A percentile compares a stretch with the other conserved stretches of the same genome.
Evolutionary conservation across 2,113 vertebrate genomes (phyloP).

Genomic region (Cebidichthys violaceus): DNA sequence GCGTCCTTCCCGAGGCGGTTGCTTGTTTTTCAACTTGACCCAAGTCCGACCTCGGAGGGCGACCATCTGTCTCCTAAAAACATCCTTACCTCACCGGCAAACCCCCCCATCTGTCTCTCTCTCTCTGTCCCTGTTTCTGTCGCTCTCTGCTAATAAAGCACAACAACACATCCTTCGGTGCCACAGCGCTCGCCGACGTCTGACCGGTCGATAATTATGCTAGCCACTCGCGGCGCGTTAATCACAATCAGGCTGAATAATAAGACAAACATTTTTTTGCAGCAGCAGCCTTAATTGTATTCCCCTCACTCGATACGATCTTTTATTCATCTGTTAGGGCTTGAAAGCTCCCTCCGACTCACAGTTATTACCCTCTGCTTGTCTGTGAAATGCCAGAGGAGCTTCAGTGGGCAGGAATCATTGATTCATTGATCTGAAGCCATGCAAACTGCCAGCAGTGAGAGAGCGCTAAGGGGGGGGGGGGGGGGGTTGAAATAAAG

Average conservation of each 20-base stretch:
- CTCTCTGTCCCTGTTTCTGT: background rate
- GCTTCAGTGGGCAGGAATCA: conserved; percentile 56
- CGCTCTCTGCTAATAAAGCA: conserved; percentile 8
- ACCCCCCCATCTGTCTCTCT: conserved; percentile 30
- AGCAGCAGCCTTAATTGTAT: conserved; percentile 30
- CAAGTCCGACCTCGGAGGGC: conserved; percentile 21
- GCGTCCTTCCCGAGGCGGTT: conserved; percentile 24
- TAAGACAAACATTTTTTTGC: background rate
- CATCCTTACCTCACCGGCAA: background rate
- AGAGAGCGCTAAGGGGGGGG: conserved; percentile 18
- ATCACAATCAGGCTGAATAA: background rate
- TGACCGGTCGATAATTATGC: conserved; percentile 34
- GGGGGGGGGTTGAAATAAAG: conserved; percentile 39
- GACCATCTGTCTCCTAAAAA: conserved; percentile 75
- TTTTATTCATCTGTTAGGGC: conserved; percentile 51
- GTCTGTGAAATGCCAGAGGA: conserved; percentile 63
- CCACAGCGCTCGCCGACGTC: background rate
- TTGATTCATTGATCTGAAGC: conserved; percentile 73
- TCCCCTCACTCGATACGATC: conserved; percentile 15
- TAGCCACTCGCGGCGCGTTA: background rate
- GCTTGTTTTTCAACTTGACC: conserved; percentile 71
- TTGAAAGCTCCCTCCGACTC: conserved; percentile 23
- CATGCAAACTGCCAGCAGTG: conserved; percentile 33
- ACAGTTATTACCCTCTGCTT: conserved; percentile 43
- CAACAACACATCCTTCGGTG: background rate